These are phyloP conservation scores for Drosophila antonietae DNA, from an alignment of 2,888 invertebrate species.

Conservation along the genomic window DNA sequence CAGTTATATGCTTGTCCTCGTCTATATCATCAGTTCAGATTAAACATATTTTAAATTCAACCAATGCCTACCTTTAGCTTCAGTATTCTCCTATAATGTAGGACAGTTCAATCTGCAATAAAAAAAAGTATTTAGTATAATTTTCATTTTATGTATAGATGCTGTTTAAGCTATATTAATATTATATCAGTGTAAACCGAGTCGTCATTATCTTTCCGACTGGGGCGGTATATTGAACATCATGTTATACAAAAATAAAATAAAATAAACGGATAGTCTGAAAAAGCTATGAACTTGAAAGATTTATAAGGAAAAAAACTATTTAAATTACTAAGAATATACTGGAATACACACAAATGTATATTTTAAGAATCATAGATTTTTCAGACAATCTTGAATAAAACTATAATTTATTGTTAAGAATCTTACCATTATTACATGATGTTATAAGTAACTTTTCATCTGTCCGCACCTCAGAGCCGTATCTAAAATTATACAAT, in stretches of 20 bases:
- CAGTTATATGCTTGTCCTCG: conserved; percentile 62
- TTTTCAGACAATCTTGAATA: too few relatives aligned
- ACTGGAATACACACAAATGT: too few relatives aligned
- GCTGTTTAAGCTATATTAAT: background rate
- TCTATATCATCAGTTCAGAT: conserved; percentile 38
- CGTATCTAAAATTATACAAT: conserved; percentile 15
- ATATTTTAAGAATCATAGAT: too few relatives aligned
- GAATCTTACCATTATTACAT: background rate
- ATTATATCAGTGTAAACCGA: conserved; percentile 11
- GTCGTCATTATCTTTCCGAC: conserved; percentile 39
- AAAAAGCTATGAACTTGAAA: too few relatives aligned
- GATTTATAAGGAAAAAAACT: too few relatives aligned
- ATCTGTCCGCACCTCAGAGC: too few relatives aligned
- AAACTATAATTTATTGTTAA: too few relatives aligned
- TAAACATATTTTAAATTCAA: background rate
- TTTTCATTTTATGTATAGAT: background rate
- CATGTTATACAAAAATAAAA: background rate
- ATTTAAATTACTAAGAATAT: background rate
- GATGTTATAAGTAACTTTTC: background rate
- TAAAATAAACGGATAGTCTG: too few relatives aligned
- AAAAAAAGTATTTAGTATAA: background rate
- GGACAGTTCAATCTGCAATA: background rate
- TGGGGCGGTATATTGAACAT: conserved; percentile 58
- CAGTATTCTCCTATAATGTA: background rate
- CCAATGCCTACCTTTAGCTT: conserved; percentile 13